phyloP scores from a whole-genome alignment of 2,888 invertebrate genomes.

The Drosophila meridiana region DNA sequence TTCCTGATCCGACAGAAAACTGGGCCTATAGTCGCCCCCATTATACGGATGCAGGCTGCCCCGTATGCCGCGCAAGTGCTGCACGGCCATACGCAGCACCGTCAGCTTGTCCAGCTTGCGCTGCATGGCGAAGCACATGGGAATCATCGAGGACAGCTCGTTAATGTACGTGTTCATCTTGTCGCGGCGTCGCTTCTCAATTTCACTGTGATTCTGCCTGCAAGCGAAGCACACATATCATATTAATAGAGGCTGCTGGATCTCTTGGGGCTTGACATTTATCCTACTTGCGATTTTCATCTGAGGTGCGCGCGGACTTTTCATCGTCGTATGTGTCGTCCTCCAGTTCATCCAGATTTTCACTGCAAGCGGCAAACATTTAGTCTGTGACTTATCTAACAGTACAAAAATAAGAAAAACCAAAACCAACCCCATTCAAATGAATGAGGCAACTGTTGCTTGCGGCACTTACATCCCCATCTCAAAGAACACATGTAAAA shows the following conservation, averaged over 20 bases:
- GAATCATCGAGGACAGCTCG: conserved; percentile 95
- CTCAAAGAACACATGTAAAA: conserved; percentile 25
- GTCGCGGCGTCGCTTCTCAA: conserved; percentile 96
- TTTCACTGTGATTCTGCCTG: conserved; percentile 98
- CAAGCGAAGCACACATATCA: neutral
- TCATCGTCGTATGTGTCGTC: conserved; percentile 90
- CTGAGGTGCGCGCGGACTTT: conserved; percentile 88
- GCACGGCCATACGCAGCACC: conserved; percentile 95
- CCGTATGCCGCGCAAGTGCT: conserved; percentile 92
- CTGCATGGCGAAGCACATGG: conserved; percentile 97
- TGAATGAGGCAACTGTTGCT: conserved; percentile 68
- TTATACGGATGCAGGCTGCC: conserved; percentile 91
- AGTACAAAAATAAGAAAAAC: neutral
- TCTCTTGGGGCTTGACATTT: too few species aligned
- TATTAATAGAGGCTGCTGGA: neutral
- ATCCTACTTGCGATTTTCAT: conserved; percentile 88
- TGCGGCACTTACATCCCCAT: conserved; percentile 22
- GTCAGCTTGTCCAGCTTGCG: conserved; percentile 97
- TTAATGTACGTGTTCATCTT: conserved; percentile 98
- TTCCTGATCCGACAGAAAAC: conserved; percentile 94
- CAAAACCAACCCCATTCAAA: conserved; percentile 44
- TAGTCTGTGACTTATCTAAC: neutral
- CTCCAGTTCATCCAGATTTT: conserved; percentile 86
- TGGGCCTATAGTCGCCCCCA: conserved; percentile 91
- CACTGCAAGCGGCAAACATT: conserved; percentile 57